These are phyloP conservation scores for Campylomormyrus tamandua DNA, from an alignment of 2,113 vertebrate species.

Conservation along the genomic window DNA sequence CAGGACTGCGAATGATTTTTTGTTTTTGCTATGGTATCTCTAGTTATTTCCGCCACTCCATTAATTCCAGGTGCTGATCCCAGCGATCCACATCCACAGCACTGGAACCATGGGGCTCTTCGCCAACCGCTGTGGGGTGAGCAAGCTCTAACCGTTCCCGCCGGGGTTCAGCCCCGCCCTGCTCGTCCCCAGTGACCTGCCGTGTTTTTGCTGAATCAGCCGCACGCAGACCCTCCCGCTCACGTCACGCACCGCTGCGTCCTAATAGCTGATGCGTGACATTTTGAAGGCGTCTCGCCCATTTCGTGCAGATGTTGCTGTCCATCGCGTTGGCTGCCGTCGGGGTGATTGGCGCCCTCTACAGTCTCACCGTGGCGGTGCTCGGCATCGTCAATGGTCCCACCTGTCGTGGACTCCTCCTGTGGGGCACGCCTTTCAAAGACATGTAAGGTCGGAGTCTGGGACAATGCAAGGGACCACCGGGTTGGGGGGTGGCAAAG, in stretches of 20 bases:
- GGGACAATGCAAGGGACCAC: background rate
- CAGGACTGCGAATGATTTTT: background rate
- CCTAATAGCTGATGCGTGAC: background rate
- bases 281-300: background rate
- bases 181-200: background rate
- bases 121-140: slow-evolving; percentile 71
- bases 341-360: slow-evolving; percentile 57
- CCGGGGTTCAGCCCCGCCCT: background rate
- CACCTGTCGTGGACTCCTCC: background rate
- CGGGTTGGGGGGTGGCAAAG: background rate
- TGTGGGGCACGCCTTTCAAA: slow-evolving; percentile 55
- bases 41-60: background rate
- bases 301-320: slow-evolving; percentile 62
- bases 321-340: slow-evolving; percentile 61
- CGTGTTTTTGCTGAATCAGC: background rate
- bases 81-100: slow-evolving; percentile 63
- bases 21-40: background rate
- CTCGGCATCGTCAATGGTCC: slow-evolving; percentile 62
- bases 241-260: background rate
- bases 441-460: slow-evolving; percentile 37
- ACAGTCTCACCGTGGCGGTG: slow-evolving; percentile 54
- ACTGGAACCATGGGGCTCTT: slow-evolving; percentile 58
- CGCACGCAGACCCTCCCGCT: background rate
- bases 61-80: slow-evolving; percentile 56
- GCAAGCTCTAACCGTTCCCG: slow-evolving; percentile 9